Base-by-base conservation (phyloP, 2,888 invertebrate genomes). In the Zaprionus bogoriensis region DNA sequence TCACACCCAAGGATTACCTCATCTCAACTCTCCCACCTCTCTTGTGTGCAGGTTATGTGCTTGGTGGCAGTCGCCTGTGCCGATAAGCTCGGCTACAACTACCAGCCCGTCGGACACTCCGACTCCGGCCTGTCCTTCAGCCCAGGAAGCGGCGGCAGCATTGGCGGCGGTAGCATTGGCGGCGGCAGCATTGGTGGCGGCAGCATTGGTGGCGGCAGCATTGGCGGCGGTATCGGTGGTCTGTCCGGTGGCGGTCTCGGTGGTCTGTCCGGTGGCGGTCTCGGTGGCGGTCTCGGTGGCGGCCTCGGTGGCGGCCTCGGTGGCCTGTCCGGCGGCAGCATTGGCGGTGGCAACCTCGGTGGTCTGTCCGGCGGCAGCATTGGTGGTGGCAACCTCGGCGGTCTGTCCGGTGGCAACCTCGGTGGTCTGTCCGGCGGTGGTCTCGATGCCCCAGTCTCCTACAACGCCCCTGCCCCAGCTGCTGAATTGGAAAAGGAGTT, bases 401-500 rank as follows among this genome's bases (percentile, higher is more conserved):
- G 76, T n/a, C 14, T 38, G 10, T 54, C 57, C 28, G 58, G 77
- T 39, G 4, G 38, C 10, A 45, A 47, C 10, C 45, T 52, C 4
- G 61, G 55, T 4, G 71, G 62, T 12, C 28, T 28, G 14, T 47
- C 48, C 6, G 48, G 76, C 5, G 59, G 64, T 0, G 5, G 45
- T 9, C 14, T 75, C 9, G 69, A 58, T 0, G 75, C 86, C 50
- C 87, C 85, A 57, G 89, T 81, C 50, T 69, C 84, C 2, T 89
- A 87, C 74, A 78, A 83, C 25, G 90, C 89, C 27, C 83, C 80
- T 39, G 83, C 81, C 52, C 81, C 75, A 23, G 50, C 87, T 64
- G 87, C 81, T 65, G 83, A 87, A 50, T 69, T 87, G 12, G 82
- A 85, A 52, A 90, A 90, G 72, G 88, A 90, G 66, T 90, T 87